Evolutionary conservation across 1,140 invertebrate species (phyloP), one percentile per base, ranked within the genome.

Genomic region (Acromyrmex echinatior): DNA sequence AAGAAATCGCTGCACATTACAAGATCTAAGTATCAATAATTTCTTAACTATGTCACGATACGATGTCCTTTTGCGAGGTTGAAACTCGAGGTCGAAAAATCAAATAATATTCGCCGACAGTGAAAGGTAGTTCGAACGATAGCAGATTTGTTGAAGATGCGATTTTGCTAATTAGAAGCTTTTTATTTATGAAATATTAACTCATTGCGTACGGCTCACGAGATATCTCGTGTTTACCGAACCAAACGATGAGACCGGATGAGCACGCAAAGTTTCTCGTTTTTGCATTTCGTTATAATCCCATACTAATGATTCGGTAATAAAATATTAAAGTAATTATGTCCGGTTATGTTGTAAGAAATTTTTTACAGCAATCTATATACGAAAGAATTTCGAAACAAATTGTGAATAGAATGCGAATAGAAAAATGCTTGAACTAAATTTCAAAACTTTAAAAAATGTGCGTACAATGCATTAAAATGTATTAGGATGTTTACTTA

Each of bases 1-100:
- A 51, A 77, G 73, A 77, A n/a, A 45, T 63, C 45, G 70, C 25
- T n/a, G 65, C 25, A 58, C 53, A 25, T 45, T 35, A 21, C 70
- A 76, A 84, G 70, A 35, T 76, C 70, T 31, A 49, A 80, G 63
- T 56, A 71, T 10, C 81, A 31, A 84, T 49, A 84, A 84, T 84
- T 84, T n/a, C 49, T 56, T 18, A 71, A 81, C 65, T 56, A 21
- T 58, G 65, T 81, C 78, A 71, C 65, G 78, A 70, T 53, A 56
- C 49, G 78, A 16, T 39, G 31, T 71, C 31, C 66, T 71, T 58
- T 68, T 14, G 45, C 14, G 49, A 28, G 28, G 31, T 21, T 45
- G 39, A 31, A 80, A 6, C 3, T 31, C 63, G 63, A 70, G 65
- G 31, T 80, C 49, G 65, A 81, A 56, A 56, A 81, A 81, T 80